These are phyloP conservation scores for Sphaerophoria rueppellii DNA, from an alignment of 2,888 invertebrate species.

Conservation along the genomic window DNA sequence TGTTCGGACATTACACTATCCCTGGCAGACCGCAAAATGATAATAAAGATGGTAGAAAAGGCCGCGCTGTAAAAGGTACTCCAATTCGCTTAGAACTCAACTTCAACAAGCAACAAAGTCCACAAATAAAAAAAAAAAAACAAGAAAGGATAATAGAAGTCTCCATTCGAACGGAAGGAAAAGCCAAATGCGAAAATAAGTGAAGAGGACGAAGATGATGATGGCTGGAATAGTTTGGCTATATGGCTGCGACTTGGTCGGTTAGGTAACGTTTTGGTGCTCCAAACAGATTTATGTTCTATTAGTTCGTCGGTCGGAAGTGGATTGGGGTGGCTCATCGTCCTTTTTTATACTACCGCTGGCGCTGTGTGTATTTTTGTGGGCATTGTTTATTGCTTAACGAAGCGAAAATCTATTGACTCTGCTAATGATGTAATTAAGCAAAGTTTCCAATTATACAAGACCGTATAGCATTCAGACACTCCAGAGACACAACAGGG, in stretches of 20 bases:
- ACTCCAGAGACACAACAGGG: neutral
- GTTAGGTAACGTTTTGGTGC: slow-evolving; percentile 18
- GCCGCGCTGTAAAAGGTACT: neutral
- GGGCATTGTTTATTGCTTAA: slow-evolving; percentile 72
- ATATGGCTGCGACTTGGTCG: slow-evolving; percentile 14
- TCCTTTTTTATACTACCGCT: slow-evolving; percentile 21
- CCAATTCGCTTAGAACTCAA: slow-evolving; percentile 35
- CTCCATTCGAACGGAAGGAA: slow-evolving; percentile 56
- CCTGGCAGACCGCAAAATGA: slow-evolving; percentile 35
- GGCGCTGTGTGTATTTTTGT: slow-evolving; percentile 46
- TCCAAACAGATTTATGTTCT: slow-evolving; percentile 65
- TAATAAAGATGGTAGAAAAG: slow-evolving; percentile 34
- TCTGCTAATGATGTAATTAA: slow-evolving; percentile 80
- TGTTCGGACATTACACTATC: slow-evolving; percentile 29
- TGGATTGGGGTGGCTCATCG: neutral
- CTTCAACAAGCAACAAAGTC: neutral
- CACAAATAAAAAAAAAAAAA: slow-evolving; percentile 20
- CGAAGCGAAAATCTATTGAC: slow-evolving; percentile 77
- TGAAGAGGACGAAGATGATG: slow-evolving; percentile 67
- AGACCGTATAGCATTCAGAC: slow-evolving; percentile 18
- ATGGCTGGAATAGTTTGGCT: slow-evolving; percentile 29
- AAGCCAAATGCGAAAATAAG: slow-evolving; percentile 70
- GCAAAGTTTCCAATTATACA: slow-evolving; percentile 74
- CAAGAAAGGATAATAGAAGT: slow-evolving; percentile 49
- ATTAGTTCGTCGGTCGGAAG: neutral